phyloP scores from a whole-genome alignment of 2,888 invertebrate genomes.

The Euproctis similis region DNA sequence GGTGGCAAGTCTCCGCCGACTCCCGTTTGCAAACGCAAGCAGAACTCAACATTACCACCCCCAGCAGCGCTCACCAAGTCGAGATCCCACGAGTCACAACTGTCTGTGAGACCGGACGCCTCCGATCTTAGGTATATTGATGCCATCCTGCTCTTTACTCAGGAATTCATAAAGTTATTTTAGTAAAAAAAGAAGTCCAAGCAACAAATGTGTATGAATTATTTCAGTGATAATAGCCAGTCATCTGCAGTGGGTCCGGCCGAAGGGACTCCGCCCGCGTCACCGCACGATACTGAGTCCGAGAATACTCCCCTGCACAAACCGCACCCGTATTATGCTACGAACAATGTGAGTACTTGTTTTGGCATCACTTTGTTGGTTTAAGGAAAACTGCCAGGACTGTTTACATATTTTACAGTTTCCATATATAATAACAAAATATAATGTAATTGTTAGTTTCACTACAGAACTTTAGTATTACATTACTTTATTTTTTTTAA shows the following conservation, averaged over 20 bases:
- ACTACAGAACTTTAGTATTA: too few relatives aligned
- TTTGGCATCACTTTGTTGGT: too few relatives aligned
- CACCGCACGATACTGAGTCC: slow-evolving; percentile 28
- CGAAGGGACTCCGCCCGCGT: slow-evolving; percentile 34
- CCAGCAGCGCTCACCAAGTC: slow-evolving; percentile 92
- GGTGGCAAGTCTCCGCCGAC: slow-evolving; percentile 85
- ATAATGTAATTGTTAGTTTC: too few relatives aligned
- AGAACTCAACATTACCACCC: slow-evolving; percentile 82
- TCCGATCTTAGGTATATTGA: slow-evolving; percentile 53
- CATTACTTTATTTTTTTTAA: too few relatives aligned
- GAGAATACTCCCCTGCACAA: slow-evolving; percentile 29
- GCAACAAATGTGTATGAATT: too few relatives aligned
- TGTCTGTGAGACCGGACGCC: slow-evolving; percentile 75
- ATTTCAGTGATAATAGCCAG: slow-evolving; percentile 57
- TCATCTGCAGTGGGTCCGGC: slow-evolving; percentile 46
- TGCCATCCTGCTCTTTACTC: too few relatives aligned
- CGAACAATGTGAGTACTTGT: slow-evolving; percentile 47
- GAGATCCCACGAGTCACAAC: slow-evolving; percentile 93
- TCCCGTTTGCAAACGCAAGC: slow-evolving; percentile 87
- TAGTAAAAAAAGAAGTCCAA: too few relatives aligned
- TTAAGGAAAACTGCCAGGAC: too few relatives aligned
- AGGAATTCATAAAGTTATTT: too few relatives aligned
- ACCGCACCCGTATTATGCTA: slow-evolving; percentile 29
- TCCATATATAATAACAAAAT: too few relatives aligned
- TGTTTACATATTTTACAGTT: too few relatives aligned